Percentiles rank a stretch among this genome's conserved stretches.
phyloP scores from a whole-genome alignment of 1,140 invertebrate genomes.

The Monomorium pharaonis region DNA sequence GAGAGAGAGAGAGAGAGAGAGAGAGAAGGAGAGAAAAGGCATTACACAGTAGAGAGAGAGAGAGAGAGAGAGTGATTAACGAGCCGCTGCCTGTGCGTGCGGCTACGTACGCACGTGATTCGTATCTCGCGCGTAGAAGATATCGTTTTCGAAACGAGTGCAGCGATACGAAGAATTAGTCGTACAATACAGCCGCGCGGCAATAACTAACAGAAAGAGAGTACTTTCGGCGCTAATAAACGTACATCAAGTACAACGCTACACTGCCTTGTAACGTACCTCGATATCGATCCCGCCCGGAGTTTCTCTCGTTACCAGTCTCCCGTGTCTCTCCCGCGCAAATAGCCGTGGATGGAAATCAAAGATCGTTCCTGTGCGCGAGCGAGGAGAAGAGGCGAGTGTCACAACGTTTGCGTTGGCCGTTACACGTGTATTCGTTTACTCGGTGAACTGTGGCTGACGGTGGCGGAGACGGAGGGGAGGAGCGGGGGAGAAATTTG shows the following conservation, averaged over 20 bases:
- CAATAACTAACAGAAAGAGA: not conserved
- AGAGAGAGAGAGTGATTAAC: conserved; percentile 34
- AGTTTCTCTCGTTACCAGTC: not conserved
- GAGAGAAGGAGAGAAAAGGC: not conserved
- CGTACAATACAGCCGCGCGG: not conserved
- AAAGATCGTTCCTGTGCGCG: not conserved
- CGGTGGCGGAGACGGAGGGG: not conserved
- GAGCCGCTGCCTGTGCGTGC: not conserved
- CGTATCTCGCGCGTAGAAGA: not conserved
- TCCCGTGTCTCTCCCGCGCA: not conserved
- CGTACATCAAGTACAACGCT: not conserved
- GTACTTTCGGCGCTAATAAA: not conserved
- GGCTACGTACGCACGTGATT: not conserved
- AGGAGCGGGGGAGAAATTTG: not conserved
- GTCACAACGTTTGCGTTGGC: conserved; percentile 40
- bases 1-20: too few relatives aligned
- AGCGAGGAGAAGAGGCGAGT: conserved; percentile 4
- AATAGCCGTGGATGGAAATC: not conserved
- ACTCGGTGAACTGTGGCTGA: conserved; percentile 16
- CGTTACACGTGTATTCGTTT: conserved; percentile 52
- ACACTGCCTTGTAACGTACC: not conserved
- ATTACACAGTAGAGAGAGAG: not conserved
- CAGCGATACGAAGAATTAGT: not conserved
- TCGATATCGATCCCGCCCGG: not conserved
- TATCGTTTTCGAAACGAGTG: not conserved